Percentiles rank a stretch among this genome's conserved stretches.
phyloP scores from a whole-genome alignment of 2,797 vertebrate genomes.

The Gadopsis bispinosus region DNA sequence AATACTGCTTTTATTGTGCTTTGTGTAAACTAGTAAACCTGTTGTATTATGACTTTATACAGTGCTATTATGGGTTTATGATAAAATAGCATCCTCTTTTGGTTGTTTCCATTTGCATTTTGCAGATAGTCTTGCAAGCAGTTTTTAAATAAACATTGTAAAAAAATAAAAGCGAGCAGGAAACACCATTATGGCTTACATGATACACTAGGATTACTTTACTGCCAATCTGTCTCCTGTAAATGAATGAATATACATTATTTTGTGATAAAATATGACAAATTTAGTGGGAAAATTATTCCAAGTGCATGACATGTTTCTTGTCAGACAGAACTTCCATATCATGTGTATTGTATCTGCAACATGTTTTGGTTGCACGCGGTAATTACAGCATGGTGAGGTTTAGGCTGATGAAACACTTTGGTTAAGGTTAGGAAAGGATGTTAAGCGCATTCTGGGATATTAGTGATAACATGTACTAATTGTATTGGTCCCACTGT shows the following conservation, averaged over 20 bases:
- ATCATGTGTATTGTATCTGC: not conserved
- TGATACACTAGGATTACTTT: not conserved
- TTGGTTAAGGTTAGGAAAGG: not conserved
- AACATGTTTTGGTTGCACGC: not conserved
- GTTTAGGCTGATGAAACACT: not conserved
- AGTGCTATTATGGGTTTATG: not conserved
- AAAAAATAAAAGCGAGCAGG: not conserved
- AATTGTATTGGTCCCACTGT: not conserved
- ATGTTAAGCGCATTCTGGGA: not conserved
- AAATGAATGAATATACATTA: not conserved
- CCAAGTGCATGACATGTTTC: not conserved
- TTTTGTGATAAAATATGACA: not conserved
- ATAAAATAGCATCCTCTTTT: conserved; percentile 9
- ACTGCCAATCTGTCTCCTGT: not conserved
- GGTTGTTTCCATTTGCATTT: not conserved
- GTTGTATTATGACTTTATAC: not conserved
- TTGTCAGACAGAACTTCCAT: not conserved
- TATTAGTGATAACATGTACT: not conserved
- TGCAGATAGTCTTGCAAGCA: not conserved
- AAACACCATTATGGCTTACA: not conserved
- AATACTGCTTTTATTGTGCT: not conserved
- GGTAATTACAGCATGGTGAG: not conserved
- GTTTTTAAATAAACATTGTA: not conserved
- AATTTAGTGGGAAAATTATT: not conserved
- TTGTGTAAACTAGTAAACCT: not conserved